Evolutionary conservation across 1,140 invertebrate species (phyloP).

Genomic region (Diploscapter pachys): DNA sequence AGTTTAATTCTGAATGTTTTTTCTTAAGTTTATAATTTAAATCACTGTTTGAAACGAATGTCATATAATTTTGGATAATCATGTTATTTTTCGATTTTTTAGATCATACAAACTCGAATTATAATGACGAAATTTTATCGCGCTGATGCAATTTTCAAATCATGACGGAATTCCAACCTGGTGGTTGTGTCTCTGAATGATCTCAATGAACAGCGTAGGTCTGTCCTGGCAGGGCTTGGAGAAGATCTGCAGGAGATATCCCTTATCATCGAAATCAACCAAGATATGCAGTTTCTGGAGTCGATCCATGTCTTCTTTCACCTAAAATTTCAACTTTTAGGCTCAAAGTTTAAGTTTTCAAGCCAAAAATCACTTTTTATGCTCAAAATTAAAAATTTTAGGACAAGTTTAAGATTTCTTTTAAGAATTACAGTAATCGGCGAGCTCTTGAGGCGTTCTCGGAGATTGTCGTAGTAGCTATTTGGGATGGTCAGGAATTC

Average conservation of each 20-base stretch:
- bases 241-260: conserved; percentile 96
- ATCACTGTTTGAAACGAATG: background rate
- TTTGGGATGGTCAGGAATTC: conserved; percentile 85
- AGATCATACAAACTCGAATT: background rate
- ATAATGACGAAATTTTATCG: background rate
- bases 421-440: conserved; percentile 76
- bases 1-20: conserved; percentile 19
- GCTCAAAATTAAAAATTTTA: background rate
- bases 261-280: conserved; percentile 94
- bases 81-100: too few relatives aligned
- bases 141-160: conserved; percentile 7
- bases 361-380: conserved; percentile 50
- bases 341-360: conserved; percentile 76
- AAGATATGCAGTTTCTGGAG: conserved; percentile 83
- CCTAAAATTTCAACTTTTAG: conserved; percentile 42
- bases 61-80: background rate
- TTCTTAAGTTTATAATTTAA: background rate
- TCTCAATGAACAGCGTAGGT: conserved; percentile 91
- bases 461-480: conserved; percentile 82
- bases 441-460: conserved; percentile 69
- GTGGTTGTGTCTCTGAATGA: conserved; percentile 86
- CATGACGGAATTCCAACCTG: conserved; percentile 41
- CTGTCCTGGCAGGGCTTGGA: conserved; percentile 95
- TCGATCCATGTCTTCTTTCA: conserved; percentile 78
- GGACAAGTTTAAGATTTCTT: conserved; percentile 71